phyloP scores from a whole-genome alignment of 2,797 vertebrate species.

The Glossophaga mutica region DNA sequence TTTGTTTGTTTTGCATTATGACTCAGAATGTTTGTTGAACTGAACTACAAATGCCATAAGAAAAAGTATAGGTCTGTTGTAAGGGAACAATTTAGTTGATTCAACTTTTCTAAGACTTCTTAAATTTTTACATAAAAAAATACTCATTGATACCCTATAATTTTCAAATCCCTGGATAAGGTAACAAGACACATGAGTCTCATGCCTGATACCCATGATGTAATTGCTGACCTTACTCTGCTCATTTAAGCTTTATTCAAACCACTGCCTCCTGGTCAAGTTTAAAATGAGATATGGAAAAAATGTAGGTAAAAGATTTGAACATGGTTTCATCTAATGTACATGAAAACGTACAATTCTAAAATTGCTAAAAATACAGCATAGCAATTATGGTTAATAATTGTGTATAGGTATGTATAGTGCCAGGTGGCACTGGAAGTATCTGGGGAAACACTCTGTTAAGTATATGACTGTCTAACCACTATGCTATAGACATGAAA shows the following conservation, averaged over 20 bases:
- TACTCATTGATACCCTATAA: not conserved
- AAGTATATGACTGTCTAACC: not conserved
- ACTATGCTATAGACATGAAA: not conserved
- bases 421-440: not conserved
- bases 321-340: not conserved
- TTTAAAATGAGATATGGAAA: not conserved
- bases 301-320: not conserved
- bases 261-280: not conserved
- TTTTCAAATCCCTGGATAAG: conserved; percentile 21
- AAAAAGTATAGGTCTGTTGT: not conserved
- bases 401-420: not conserved
- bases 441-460: not conserved
- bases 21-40: not conserved
- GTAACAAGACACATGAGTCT: not conserved
- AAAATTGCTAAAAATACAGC: not conserved
- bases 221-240: not conserved
- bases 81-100: conserved; percentile 17
- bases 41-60: not conserved
- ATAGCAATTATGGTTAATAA: not conserved
- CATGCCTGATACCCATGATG: not conserved
- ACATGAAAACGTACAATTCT: not conserved
- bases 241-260: not conserved
- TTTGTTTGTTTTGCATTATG: not conserved
- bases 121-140: not conserved
- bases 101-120: conserved; percentile 3